A percentile compares a stretch with the other conserved stretches of the same genome.
Evolutionary conservation across 1,140 invertebrate species (phyloP).

Genomic region (Homarus americanus): DNA sequence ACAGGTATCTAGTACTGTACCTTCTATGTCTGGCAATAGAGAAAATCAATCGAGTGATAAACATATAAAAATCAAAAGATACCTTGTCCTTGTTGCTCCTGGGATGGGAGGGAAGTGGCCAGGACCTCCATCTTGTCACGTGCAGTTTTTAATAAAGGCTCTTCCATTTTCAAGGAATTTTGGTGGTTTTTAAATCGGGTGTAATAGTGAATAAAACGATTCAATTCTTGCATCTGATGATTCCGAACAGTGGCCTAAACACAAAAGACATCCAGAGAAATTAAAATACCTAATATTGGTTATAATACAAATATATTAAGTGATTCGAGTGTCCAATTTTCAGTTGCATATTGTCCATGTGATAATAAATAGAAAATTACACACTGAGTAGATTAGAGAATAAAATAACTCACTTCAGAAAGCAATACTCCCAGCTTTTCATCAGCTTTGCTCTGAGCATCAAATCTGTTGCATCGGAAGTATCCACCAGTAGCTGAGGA

Average conservation of each 20-base stretch:
- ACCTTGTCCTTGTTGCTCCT: constrained; percentile 69
- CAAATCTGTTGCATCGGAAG: constrained; percentile 86
- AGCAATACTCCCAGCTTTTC: constrained; percentile 82
- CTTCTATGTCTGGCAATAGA: too few species aligned
- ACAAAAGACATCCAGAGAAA: too few species aligned
- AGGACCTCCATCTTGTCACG: constrained; percentile 84
- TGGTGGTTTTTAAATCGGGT: constrained; percentile 85
- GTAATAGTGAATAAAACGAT: constrained; percentile 85
- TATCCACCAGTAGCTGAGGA: constrained; percentile 86
- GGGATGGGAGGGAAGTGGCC: constrained; percentile 75
- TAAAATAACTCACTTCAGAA: constrained; percentile 79
- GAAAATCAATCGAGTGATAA: too few species aligned
- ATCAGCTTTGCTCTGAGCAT: constrained; percentile 84
- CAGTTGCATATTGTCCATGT: background rate
- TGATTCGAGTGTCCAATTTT: background rate
- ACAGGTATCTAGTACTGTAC: too few species aligned
- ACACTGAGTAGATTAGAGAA: background rate
- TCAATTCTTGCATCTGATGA: constrained; percentile 82
- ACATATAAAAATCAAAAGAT: too few species aligned
- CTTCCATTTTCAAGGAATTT: constrained; percentile 83
- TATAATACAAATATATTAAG: too few species aligned
- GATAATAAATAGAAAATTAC: background rate
- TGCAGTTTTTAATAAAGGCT: constrained; percentile 82
- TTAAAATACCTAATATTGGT: too few species aligned
- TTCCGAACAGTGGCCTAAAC: constrained; percentile 82